These are phyloP conservation scores for Gnathonemus longibarbis DNA, from an alignment of 2,113 vertebrate genomes.

Conservation along the genomic window DNA sequence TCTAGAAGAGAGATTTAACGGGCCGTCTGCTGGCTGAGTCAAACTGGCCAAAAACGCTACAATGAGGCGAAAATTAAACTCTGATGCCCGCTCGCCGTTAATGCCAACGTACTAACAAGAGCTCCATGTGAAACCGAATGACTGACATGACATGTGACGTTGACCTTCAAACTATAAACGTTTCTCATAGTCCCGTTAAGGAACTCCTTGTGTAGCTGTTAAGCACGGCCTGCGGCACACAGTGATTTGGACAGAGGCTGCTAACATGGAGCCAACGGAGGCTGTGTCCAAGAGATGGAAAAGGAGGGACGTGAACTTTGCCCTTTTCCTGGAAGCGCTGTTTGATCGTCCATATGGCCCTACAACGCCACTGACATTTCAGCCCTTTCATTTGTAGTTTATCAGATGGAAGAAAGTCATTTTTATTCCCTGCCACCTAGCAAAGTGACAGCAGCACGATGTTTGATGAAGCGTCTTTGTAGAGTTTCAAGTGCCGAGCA, in stretches of 20 bases:
- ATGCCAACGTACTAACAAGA: background rate
- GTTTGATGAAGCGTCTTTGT: background rate
- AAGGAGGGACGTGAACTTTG: background rate
- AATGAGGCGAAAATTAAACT: background rate
- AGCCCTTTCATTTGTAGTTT: background rate
- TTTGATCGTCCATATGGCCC: background rate
- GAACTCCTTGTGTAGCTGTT: background rate
- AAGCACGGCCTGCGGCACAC: background rate
- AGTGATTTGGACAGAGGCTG: background rate
- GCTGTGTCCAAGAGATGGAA: background rate
- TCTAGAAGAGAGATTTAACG: background rate
- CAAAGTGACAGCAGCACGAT: background rate
- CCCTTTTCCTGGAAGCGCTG: background rate
- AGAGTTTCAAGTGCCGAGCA: background rate
- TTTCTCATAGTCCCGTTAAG: background rate
- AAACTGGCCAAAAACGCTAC: background rate
- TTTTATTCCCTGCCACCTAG: background rate
- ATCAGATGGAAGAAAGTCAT: background rate
- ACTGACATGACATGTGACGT: background rate
- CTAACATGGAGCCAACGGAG: background rate
- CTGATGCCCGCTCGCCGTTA: background rate
- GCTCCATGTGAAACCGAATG: background rate
- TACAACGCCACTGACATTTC: background rate
- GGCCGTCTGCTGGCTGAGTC: background rate
- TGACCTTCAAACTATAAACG: background rate